Evolutionary conservation across 92 coral and sea anemone species (phyloP).

Genomic region (Nematostella vectensis): DNA sequence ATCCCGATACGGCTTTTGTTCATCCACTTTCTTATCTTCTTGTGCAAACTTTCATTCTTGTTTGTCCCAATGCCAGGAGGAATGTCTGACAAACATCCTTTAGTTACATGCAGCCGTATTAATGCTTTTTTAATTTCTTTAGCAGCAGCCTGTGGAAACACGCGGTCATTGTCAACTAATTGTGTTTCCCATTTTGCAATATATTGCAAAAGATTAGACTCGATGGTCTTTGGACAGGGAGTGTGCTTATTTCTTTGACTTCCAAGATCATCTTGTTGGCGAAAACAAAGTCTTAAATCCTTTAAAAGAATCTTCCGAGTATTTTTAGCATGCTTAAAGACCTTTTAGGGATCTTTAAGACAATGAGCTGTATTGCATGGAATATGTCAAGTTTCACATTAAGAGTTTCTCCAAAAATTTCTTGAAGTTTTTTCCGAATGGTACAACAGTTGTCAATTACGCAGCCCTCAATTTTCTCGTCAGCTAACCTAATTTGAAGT

Average conservation of each 20-base stretch:
- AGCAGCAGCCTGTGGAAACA: constrained; percentile 16
- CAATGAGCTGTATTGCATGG: constrained; percentile 25
- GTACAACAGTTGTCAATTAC: constrained; percentile 40
- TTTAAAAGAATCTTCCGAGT: constrained; percentile 22
- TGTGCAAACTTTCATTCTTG: constrained; percentile 38
- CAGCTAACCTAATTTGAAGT: constrained; percentile 19
- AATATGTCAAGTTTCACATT: constrained; percentile 24
- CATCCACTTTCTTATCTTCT: constrained; percentile 31
- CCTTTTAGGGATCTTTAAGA: constrained; percentile 14
- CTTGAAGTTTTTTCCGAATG: constrained; percentile 12
- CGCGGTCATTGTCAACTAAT: constrained; percentile 1
- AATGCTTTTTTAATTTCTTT: constrained; percentile 21
- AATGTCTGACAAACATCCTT: constrained; percentile 29
- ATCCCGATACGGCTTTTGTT: constrained; percentile 47
- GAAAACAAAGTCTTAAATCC: constrained; percentile 29
- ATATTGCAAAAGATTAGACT: constrained; percentile 18
- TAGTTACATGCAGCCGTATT: constrained; percentile 17
- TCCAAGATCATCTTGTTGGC: constrained; percentile 16
- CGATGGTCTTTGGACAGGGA: constrained; percentile 17
- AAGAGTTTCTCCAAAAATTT: constrained; percentile 17
- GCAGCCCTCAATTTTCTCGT: constrained; percentile 14
- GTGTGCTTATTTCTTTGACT: constrained; percentile 11
- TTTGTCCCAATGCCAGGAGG: constrained; percentile 53
- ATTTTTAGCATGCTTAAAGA: constrained; percentile 5
- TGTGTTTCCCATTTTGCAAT: constrained; percentile 16